Evolutionary conservation across 2,113 vertebrate species (phyloP).

Genomic region (Acinonyx jubatus): DNA sequence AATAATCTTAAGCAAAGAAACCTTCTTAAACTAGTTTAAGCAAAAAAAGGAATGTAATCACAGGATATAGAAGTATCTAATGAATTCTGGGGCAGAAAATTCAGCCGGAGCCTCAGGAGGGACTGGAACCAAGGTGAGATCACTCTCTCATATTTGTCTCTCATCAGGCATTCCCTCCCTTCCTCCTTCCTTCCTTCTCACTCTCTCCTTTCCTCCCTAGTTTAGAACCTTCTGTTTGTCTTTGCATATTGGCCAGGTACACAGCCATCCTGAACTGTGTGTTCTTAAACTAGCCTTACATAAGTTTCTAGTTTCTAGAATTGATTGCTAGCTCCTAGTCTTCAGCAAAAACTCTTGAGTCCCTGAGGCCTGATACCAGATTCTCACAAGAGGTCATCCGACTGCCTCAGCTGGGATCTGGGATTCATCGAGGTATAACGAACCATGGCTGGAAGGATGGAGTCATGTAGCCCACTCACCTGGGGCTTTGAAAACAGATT

Average conservation of each 20-base stretch:
- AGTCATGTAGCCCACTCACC: neutral
- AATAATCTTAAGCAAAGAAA: constrained; percentile 12
- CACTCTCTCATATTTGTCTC: neutral
- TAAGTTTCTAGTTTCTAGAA: neutral
- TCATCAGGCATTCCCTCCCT: neutral
- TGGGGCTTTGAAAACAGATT: neutral
- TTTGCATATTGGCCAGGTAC: neutral
- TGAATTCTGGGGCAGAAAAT: neutral
- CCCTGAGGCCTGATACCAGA: neutral
- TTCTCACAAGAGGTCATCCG: neutral
- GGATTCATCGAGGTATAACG: neutral
- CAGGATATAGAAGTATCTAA: neutral
- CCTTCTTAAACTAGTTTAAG: neutral
- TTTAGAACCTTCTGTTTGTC: neutral
- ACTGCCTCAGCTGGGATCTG: neutral
- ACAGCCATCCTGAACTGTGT: neutral
- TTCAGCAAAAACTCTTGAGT: neutral
- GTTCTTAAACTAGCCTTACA: neutral
- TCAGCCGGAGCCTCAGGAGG: neutral
- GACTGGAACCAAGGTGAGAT: neutral
- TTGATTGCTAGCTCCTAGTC: neutral
- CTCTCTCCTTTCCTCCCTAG: neutral
- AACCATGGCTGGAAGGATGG: neutral
- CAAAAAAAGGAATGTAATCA: neutral
- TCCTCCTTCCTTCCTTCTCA: no score